Evolutionary conservation across 1,140 invertebrate species (phyloP).

Genomic region (Lycorma delicatula): DNA sequence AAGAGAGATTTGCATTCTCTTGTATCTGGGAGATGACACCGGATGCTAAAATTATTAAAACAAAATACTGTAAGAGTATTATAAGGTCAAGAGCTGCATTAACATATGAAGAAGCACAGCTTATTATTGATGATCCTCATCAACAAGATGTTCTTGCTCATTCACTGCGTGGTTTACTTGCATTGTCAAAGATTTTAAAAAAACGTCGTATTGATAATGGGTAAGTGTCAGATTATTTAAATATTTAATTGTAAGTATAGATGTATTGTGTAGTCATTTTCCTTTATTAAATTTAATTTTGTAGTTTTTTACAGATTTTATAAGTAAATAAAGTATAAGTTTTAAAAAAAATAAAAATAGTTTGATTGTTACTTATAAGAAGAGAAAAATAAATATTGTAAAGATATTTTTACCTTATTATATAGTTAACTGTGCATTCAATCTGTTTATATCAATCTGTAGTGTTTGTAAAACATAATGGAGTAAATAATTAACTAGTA

Average conservation of each 20-base stretch:
- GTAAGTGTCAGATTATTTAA: slow-evolving; percentile 22
- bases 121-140: slow-evolving; percentile 75
- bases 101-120: slow-evolving; percentile 93
- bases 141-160: slow-evolving; percentile 64
- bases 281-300: no score
- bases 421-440: no score
- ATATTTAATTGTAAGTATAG: neutral
- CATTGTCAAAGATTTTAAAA: slow-evolving; percentile 84
- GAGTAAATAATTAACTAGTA: no score
- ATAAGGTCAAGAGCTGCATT: slow-evolving; percentile 81
- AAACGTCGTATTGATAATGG: slow-evolving; percentile 79
- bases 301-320: no score
- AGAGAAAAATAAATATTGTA: no score
- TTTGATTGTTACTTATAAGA: neutral
- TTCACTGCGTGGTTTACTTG: slow-evolving; percentile 73
- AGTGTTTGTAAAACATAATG: no score
- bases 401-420: no score
- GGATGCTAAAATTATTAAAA: slow-evolving; percentile 74
- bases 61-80: slow-evolving; percentile 83
- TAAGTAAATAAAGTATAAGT: no score
- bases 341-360: neutral
- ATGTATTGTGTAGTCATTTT: no score
- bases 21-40: slow-evolving; percentile 85
- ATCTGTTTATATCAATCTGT: no score
- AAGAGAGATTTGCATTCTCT: slow-evolving; percentile 86